Evolutionary conservation across 2,888 invertebrate species (phyloP).

Genomic region (Brachypterus glaber): DNA sequence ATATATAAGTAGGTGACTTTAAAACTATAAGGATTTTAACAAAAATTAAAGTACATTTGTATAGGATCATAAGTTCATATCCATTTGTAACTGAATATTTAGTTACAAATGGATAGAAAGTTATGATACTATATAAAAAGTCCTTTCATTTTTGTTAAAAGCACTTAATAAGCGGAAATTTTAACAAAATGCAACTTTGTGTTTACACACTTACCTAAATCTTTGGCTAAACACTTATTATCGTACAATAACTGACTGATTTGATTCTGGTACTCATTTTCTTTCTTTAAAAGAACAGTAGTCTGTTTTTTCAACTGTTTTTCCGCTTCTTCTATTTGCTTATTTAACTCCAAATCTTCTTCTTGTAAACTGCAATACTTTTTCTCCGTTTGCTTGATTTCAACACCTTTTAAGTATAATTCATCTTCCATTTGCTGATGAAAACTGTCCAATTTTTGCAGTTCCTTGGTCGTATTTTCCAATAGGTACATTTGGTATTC

Average conservation of each 20-base stretch:
- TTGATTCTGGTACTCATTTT: slow-evolving; percentile 25
- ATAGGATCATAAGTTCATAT: no score
- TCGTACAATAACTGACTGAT: slow-evolving; percentile 37
- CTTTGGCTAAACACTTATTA: slow-evolving; percentile 70
- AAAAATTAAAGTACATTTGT: no score
- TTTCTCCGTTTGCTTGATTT: slow-evolving; percentile 78
- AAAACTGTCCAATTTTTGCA: slow-evolving; percentile 61
- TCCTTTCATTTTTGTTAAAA: no score
- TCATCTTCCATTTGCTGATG: slow-evolving; percentile 70
- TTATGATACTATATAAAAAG: no score
- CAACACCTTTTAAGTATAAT: slow-evolving; percentile 75
- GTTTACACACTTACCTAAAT: slow-evolving; percentile 55
- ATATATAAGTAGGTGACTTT: no score
- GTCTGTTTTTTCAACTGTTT: slow-evolving; percentile 68
- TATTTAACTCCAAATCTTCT: slow-evolving; percentile 80
- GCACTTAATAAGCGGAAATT: no score
- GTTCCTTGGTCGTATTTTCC: slow-evolving; percentile 70
- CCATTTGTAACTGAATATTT: no score
- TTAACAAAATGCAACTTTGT: no score
- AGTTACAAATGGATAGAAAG: no score
- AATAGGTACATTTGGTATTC: slow-evolving; percentile 79
- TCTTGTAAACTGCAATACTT: slow-evolving; percentile 84
- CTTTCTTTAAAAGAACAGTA: slow-evolving; percentile 64
- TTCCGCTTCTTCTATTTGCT: slow-evolving; percentile 76
- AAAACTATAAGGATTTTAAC: no score